These are phyloP conservation scores for Deroptyus accipitrinus DNA, from an alignment of 2,113 vertebrate genomes.

Conservation along the genomic window DNA sequence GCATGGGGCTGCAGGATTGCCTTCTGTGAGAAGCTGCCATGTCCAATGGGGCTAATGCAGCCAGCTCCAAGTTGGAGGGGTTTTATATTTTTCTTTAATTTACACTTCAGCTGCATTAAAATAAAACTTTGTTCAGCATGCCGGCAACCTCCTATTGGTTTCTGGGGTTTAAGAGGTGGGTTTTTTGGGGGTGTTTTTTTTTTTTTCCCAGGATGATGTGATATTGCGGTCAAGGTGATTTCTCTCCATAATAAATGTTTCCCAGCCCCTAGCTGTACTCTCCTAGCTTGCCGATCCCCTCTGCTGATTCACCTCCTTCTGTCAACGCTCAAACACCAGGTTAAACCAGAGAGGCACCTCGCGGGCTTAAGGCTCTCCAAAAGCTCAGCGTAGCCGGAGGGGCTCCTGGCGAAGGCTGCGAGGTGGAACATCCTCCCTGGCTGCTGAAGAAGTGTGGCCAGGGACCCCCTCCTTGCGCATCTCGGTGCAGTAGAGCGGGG, in stretches of 20 bases:
- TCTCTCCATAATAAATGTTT: background rate
- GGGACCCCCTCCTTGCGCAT: no score
- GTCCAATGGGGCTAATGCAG: background rate
- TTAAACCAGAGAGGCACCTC: background rate
- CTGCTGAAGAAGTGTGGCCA: no score
- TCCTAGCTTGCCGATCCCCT: background rate
- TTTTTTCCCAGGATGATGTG: no score
- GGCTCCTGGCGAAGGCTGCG: no score
- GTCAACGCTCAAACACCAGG: background rate
- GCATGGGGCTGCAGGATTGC: background rate
- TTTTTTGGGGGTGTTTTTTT: no score
- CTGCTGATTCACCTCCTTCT: background rate
- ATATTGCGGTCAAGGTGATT: background rate
- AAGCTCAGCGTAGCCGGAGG: no score
- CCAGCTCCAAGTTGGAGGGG: background rate
- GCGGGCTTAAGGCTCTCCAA: background rate
- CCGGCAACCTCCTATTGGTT: background rate
- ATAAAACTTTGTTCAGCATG: background rate
- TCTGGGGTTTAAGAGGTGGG: background rate
- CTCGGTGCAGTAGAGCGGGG: background rate
- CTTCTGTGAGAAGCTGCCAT: background rate
- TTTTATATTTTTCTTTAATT: background rate
- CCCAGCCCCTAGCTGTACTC: background rate
- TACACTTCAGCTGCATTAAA: background rate
- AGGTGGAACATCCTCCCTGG: background rate